Percentiles rank a stretch among this genome's conserved stretches.
These are phyloP conservation scores for Papilio dardanus DNA, from an alignment of 1,140 invertebrate genomes.

Conservation along the genomic window DNA sequence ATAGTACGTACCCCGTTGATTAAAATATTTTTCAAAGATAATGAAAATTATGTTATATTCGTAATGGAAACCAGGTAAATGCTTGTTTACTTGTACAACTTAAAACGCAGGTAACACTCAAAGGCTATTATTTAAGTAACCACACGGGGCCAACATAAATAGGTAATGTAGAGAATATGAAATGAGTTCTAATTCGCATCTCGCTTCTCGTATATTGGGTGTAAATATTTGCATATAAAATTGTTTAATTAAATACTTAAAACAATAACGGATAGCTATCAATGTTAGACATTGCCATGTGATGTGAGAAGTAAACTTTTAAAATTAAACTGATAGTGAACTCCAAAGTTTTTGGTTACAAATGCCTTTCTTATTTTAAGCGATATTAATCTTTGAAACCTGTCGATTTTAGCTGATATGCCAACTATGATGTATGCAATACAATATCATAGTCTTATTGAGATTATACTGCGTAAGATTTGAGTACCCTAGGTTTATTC, in stretches of 20 bases:
- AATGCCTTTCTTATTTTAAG: too few relatives aligned
- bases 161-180: neutral
- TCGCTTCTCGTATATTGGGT: neutral
- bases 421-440: too few relatives aligned
- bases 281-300: neutral
- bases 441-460: too few relatives aligned
- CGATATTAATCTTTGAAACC: too few relatives aligned
- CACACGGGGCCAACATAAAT: neutral
- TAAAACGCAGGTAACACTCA: neutral
- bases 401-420: too few relatives aligned
- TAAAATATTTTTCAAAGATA: neutral
- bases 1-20: neutral
- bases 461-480: too few relatives aligned
- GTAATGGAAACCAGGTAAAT: neutral
- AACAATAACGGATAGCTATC: neutral
- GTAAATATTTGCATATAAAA: neutral
- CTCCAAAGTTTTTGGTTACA: too few relatives aligned
- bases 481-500: too few relatives aligned
- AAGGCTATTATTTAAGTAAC: conserved; percentile 2
- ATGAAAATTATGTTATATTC: neutral
- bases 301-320: neutral
- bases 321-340: too few relatives aligned
- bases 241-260: neutral
- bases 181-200: neutral
- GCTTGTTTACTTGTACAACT: neutral